phyloP scores from a whole-genome alignment of 2,797 vertebrate species.

The Acanthis flammea region DNA sequence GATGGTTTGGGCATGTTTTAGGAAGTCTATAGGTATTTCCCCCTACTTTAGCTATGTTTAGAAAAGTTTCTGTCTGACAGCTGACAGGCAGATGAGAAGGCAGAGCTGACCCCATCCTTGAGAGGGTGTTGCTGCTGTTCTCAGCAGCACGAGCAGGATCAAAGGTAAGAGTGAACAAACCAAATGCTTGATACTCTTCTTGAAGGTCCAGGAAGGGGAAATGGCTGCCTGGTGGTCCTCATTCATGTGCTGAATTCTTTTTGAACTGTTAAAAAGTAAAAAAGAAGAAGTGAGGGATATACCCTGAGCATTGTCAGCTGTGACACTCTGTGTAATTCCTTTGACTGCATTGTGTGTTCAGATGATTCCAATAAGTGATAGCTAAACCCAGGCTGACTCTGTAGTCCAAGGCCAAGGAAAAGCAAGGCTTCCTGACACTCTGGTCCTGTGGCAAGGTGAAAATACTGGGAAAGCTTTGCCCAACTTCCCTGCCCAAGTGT shows the following conservation, averaged over 20 bases:
- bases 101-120: neutral
- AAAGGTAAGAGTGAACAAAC: neutral
- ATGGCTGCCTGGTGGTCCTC: neutral
- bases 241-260: neutral
- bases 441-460: neutral
- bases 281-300: neutral
- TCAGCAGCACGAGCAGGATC: neutral
- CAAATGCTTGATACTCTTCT: neutral
- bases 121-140: neutral
- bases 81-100: neutral
- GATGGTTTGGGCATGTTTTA: neutral
- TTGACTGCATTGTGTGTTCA: neutral
- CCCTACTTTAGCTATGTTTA: neutral
- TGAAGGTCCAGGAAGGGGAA: neutral
- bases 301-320: neutral
- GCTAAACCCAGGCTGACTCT: neutral
- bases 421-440: neutral
- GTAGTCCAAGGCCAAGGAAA: neutral
- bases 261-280: neutral
- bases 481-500: neutral
- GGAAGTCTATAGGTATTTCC: rapidly evolving
- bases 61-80: neutral
- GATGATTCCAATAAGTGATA: neutral
- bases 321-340: neutral
- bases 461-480: neutral